phyloP scores from a whole-genome alignment of 2,888 invertebrate species.

The Amitus sp. region DNA sequence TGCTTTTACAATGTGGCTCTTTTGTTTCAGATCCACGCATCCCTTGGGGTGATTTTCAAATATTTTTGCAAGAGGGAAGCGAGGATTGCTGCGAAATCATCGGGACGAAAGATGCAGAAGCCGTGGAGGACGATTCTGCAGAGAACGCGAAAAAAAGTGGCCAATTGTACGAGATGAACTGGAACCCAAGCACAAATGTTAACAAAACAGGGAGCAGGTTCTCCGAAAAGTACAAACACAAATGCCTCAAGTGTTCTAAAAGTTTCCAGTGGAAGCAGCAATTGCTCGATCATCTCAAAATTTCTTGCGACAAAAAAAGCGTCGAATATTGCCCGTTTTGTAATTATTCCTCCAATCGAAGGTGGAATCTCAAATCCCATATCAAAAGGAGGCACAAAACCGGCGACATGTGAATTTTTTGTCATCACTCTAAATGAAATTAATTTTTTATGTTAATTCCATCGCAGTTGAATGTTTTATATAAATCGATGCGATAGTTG shows the following conservation, averaged over 20 bases:
- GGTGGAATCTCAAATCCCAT: slow-evolving; percentile 52
- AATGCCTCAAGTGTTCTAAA: slow-evolving; percentile 36
- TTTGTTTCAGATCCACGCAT: slow-evolving; percentile 51
- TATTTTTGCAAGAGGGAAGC: slow-evolving; percentile 16
- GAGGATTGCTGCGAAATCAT: slow-evolving; percentile 27
- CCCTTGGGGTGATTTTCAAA: slow-evolving; percentile 46
- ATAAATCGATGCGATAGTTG: too few relatives aligned
- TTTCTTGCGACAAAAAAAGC: slow-evolving; percentile 54
- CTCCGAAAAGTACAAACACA: slow-evolving; percentile 22
- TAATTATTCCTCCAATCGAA: slow-evolving; percentile 49
- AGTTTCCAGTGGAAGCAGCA: slow-evolving; percentile 47
- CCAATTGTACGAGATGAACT: neutral
- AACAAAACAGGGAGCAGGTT: too few relatives aligned
- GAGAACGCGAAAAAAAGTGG: slow-evolving; percentile 10
- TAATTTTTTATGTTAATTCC: neutral
- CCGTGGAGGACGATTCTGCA: too few relatives aligned
- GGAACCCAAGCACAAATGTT: too few relatives aligned
- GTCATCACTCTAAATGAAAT: neutral
- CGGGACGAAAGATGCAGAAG: slow-evolving; percentile 10
- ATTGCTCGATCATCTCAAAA: slow-evolving; percentile 53
- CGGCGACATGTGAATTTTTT: slow-evolving; percentile 9
- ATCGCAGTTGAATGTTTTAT: neutral
- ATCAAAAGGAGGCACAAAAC: slow-evolving; percentile 48
- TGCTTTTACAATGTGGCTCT: slow-evolving; percentile 16
- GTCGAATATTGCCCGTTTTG: slow-evolving; percentile 57